A percentile compares a stretch with the other conserved stretches of the same genome.
Evolutionary conservation across 2,113 vertebrate genomes (phyloP).

Genomic region (Lampris incognitus): DNA sequence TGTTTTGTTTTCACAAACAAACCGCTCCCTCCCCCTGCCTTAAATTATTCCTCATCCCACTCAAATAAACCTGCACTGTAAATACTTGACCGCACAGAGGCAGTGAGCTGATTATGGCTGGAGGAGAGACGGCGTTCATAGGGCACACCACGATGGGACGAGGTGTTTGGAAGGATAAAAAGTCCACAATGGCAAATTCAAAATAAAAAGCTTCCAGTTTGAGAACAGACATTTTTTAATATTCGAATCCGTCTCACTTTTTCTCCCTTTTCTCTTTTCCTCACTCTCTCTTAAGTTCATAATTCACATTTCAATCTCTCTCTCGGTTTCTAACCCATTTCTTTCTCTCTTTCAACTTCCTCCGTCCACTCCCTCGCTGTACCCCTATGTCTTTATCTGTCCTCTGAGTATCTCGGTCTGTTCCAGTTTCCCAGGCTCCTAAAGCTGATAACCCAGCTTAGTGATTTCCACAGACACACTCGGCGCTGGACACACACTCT

Average conservation of each 20-base stretch:
- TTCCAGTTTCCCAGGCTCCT: constrained; percentile 70
- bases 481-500: constrained; percentile 23
- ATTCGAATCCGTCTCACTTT: not conserved
- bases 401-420: constrained; percentile 48
- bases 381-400: constrained; percentile 59
- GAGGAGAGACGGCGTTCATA: not conserved
- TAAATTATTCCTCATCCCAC: constrained; percentile 52
- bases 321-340: not conserved
- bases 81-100: constrained; percentile 17
- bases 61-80: constrained; percentile 49
- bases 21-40: constrained; percentile 21
- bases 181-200: not conserved
- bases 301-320: not conserved
- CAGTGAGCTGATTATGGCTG: constrained; percentile 32
- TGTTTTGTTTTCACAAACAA: constrained; percentile 76
- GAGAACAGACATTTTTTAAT: not conserved
- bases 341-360: not conserved
- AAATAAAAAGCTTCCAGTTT: not conserved
- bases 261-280: not conserved
- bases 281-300: not conserved
- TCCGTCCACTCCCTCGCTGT: constrained; percentile 12
- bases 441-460: constrained; percentile 69
- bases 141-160: not conserved
- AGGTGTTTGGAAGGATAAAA: not conserved
- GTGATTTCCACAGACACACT: constrained; percentile 60